Evolutionary conservation across 2,888 invertebrate genomes (phyloP), one percentile per base, ranked within the genome.

Genomic region (Drosophila cognata): DNA sequence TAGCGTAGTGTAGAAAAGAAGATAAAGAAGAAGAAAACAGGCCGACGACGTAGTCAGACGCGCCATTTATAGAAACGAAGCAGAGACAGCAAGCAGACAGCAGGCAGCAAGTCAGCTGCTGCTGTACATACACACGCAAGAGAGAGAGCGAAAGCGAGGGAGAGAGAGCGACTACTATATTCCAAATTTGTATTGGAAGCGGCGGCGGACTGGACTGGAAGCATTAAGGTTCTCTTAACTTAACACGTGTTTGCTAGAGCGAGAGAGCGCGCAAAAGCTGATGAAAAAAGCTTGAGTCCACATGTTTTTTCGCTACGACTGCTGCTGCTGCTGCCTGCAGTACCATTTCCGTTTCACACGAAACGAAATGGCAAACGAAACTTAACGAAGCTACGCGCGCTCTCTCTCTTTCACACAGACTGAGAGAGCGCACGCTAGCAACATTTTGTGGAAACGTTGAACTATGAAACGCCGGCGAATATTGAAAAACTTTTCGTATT

Each of bases 401-500:
- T 33, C 84, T 61, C 68, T 62, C 68, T 25, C 52, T 18, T 68
- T 65, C 77, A 36, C 56, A 33, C 48, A 43, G 7, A 16, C 25
- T 46, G 25, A 61, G 51, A 60, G 73, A 65, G 71, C 53, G 57
- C 57, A 72, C 77, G 74, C 84, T 78, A 81, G 85, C 88, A 90
- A 88, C 90, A 90, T 89, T 46, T 89, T 88, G 73, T 83, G 75
- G 46, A 21, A 46, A 84, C 77, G 77, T 55, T 68, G 82, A 52
- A 41, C 52, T 29, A 61, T 48, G 84, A 71, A 67, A 75, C 81
- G 86, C 81, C 88, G 85, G 90, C 88, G 86, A 91, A 90, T 89
- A 91, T 89, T 89, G 88, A 91, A 91, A 91, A 86, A 82, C 61
- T 90, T 85, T 87, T 86, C 87, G 90, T 85, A 86, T 86, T 86